These are phyloP conservation scores for Pyrgilauda ruficollis DNA, from an alignment of 2,113 vertebrate species.

Conservation along the genomic window DNA sequence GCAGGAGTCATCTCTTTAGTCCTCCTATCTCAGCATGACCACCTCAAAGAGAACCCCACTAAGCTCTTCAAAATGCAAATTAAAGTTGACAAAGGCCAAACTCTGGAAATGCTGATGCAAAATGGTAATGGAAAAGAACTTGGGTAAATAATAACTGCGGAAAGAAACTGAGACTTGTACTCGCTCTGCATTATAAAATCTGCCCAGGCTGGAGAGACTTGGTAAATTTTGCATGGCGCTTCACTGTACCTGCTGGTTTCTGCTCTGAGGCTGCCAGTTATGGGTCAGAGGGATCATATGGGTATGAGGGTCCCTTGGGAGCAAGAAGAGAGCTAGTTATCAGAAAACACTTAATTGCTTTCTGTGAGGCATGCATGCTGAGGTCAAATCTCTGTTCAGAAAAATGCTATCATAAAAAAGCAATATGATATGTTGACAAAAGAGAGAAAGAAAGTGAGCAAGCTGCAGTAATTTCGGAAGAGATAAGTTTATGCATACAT, in stretches of 20 bases:
- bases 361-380: neutral
- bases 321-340: neutral
- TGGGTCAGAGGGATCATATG: neutral
- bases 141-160: neutral
- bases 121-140: neutral
- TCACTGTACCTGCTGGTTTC: neutral
- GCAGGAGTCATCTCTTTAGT: neutral
- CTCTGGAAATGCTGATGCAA: neutral
- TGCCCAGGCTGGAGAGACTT: neutral
- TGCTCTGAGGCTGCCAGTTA: neutral
- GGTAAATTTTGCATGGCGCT: neutral
- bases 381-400: neutral
- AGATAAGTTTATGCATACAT: neutral
- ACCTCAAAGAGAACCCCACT: neutral
- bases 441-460: neutral
- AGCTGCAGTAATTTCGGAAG: neutral
- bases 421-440: neutral
- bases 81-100: conserved; percentile 7
- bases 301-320: neutral
- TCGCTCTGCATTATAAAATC: neutral
- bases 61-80: conserved; percentile 43
- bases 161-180: neutral
- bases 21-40: neutral
- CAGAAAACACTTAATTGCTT: neutral
- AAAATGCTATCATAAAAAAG: neutral